Evolutionary conservation across 2,797 vertebrate species (phyloP), one percentile per base, ranked within the genome.

Genomic region (Parotocinclus haroldoi): DNA sequence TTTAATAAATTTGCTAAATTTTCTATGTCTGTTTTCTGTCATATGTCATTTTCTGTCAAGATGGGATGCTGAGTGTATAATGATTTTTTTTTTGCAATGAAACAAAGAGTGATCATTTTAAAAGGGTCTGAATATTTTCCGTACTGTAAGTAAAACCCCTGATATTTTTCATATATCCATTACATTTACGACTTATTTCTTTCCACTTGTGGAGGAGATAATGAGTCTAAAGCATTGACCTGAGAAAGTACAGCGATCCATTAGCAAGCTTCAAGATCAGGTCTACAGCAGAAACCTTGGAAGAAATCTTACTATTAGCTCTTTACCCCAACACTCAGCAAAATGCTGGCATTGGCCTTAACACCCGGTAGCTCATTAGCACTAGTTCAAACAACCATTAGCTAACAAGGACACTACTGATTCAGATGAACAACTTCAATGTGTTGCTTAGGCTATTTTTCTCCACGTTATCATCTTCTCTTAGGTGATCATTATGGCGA

Each of bases 401-500:
- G 66, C 79, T 70, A 77, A 68, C 63, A 44, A 74, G 79, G 78
- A 79, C 76, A 71, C 75, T 67, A 68, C 55, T 49, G 63, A 69
- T 73, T 80, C 71, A 80, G 79, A 83, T 64, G 56, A 79, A 59
- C 61, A 62, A 56, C 71, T 82, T 75, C 70, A 56, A 70, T 61
- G 63, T 80, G 68, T 70, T 78, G 78, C 66, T 70, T 63, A 4
- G 8, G 69, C 72, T 66, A 80, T 85, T 85, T 79, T 39, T 78
- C 67, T 82, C 62, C 81, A 63, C 42, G 18, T 71, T 66, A 79
- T 81, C 77, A 75, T 72, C 37, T 69, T 39, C 50, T 79, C 63
- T 83, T 84, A 84, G 79, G 68, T 67, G 72, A 72, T 84, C 75
- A 83, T 86, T 85, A 83, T 64, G 70, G 50, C 53, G 10, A 71